Conservation (phyloP, 2,113 vertebrate genomes). For the Rousettus leschenaultii region DNA sequence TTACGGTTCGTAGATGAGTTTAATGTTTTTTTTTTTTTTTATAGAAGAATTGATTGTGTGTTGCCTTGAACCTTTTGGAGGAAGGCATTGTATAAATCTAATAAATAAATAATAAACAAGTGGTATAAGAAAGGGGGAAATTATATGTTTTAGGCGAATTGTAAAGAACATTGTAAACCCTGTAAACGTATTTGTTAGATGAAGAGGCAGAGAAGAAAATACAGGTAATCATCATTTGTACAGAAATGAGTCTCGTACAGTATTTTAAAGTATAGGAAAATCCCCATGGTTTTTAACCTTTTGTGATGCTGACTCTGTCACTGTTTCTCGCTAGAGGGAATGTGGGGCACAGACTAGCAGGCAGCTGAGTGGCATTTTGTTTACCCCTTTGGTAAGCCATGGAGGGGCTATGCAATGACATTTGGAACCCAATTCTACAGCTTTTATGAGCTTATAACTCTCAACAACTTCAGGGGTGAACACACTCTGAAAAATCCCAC, state of each 20-base stretch:
- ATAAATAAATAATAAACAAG: constrained; percentile 67
- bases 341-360: neutral
- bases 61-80: constrained; percentile 20
- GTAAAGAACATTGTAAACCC: constrained; percentile 56
- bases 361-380: neutral
- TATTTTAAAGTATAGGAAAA: neutral
- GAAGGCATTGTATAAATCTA: constrained; percentile 48
- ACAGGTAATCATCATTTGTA: neutral
- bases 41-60: neutral
- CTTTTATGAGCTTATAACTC: constrained; percentile 32
- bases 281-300: constrained; percentile 2
- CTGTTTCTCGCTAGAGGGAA: neutral
- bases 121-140: constrained; percentile 60
- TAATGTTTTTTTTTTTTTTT: constrained; percentile 46
- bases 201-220: constrained; percentile 30
- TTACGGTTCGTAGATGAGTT: constrained; percentile 27
- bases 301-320: neutral
- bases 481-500: neutral
- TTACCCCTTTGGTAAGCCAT: neutral
- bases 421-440: neutral
- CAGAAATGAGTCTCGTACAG: neutral
- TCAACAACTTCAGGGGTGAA: neutral
- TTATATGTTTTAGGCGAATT: constrained; percentile 56
- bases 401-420: neutral
- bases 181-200: constrained; percentile 50